phyloP scores from a whole-genome alignment of 2,888 invertebrate species.

The Drosophila meridiana region DNA sequence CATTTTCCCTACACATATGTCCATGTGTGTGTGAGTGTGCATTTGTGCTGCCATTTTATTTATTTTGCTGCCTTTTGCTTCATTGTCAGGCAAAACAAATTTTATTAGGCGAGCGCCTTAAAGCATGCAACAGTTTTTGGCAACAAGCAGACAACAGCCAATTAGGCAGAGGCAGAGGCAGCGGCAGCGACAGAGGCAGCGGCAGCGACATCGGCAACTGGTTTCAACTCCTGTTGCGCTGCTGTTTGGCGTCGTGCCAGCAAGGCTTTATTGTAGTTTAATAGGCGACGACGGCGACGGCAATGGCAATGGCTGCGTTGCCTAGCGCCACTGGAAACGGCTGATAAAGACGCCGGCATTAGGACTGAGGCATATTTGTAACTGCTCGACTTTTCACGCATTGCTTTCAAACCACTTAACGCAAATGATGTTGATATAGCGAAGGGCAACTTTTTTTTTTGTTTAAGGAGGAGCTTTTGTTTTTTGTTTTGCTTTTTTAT shows the following conservation, averaged over 20 bases:
- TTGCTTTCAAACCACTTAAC: constrained; percentile 74
- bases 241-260: constrained; percentile 53
- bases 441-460: constrained; percentile 56
- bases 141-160: constrained; percentile 43
- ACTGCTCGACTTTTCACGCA: constrained; percentile 68
- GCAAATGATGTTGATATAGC: constrained; percentile 79
- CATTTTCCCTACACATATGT: constrained; percentile 27
- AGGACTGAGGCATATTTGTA: constrained; percentile 56
- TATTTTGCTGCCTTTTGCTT: constrained; percentile 55
- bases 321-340: constrained; percentile 34
- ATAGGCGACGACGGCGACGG: constrained; percentile 43
- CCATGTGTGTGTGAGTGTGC: constrained; percentile 1
- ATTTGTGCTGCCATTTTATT: constrained; percentile 55
- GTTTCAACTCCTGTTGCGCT: constrained; percentile 40
- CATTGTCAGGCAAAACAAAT: constrained; percentile 64
- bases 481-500: constrained; percentile 2
- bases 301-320: constrained; percentile 31
- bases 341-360: constrained; percentile 58
- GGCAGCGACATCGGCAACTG: constrained; percentile 30
- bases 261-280: constrained; percentile 68
- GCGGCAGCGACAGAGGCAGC: background rate
- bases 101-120: constrained; percentile 67
- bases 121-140: constrained; percentile 79
- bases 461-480: background rate
- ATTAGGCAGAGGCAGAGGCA: constrained; percentile 7